Evolutionary conservation across 2,797 vertebrate genomes (phyloP).

Genomic region (Tangara arthus): DNA sequence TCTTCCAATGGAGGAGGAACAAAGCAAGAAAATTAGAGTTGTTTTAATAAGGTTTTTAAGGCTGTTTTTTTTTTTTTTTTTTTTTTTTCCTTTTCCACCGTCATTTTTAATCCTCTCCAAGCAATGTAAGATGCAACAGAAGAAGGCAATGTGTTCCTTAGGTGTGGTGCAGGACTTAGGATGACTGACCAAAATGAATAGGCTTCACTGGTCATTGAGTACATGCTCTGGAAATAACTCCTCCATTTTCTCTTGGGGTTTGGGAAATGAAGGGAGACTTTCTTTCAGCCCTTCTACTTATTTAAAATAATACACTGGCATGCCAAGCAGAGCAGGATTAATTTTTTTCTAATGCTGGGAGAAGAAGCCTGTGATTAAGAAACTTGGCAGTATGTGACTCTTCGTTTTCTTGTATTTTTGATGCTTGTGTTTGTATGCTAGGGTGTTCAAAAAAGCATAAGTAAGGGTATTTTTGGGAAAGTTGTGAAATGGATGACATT

Average conservation of each 20-base stretch:
- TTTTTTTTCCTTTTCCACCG: neutral
- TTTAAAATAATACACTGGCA: neutral
- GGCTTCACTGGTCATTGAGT: neutral
- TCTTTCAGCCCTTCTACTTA: conserved; percentile 10
- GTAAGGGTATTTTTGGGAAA: neutral
- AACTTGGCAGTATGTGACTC: neutral
- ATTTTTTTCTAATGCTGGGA: neutral
- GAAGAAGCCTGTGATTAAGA: neutral
- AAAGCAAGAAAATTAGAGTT: neutral
- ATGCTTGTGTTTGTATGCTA: neutral
- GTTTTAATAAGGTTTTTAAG: neutral
- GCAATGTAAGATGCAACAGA: neutral
- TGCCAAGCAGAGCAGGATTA: neutral
- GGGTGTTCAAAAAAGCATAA: neutral
- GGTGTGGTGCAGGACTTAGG: neutral
- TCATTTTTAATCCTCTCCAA: conserved; percentile 28
- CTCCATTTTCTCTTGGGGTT: neutral
- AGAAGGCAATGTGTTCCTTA: neutral
- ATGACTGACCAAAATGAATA: conserved; percentile 8
- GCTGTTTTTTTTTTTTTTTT: neutral
- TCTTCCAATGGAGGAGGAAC: neutral
- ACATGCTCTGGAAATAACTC: conserved; percentile 32
- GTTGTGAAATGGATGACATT: conserved; percentile 28
- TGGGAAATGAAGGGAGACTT: conserved; percentile 16
- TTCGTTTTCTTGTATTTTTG: neutral